A percentile compares a stretch with the other conserved stretches of the same genome.
Evolutionary conservation across 1,140 invertebrate genomes (phyloP).

Genomic region (Potamilus streckersoni): DNA sequence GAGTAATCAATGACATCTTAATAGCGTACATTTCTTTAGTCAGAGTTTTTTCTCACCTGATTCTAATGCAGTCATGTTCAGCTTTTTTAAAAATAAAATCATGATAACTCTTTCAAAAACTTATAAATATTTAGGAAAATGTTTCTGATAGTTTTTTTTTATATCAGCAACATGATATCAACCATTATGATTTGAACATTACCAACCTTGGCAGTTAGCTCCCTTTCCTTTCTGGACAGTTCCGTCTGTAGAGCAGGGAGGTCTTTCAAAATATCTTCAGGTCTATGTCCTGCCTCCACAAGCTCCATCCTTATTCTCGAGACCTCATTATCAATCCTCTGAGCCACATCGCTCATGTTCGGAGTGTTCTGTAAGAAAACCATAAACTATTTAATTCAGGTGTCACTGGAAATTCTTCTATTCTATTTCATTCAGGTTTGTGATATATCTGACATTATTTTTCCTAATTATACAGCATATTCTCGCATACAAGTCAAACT

Average conservation of each 20-base stretch:
- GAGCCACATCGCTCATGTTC: constrained; percentile 46
- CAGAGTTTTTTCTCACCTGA: not conserved
- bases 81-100: not conserved
- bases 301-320: constrained; percentile 43
- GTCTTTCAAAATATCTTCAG: constrained; percentile 41
- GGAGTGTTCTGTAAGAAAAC: constrained; percentile 45
- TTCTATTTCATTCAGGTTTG: not conserved
- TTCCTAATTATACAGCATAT: not conserved
- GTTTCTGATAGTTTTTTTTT: not conserved
- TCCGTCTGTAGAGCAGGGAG: constrained; percentile 47
- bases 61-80: not conserved
- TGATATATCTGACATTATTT: not conserved
- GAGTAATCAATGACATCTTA: not conserved
- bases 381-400: not conserved
- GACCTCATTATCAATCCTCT: constrained; percentile 47
- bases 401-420: not conserved
- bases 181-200: not conserved
- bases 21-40: not conserved
- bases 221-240: constrained; percentile 48
- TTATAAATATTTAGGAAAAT: no score
- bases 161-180: not conserved
- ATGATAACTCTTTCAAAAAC: not conserved
- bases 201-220: constrained; percentile 52
- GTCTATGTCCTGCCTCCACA: constrained; percentile 27
- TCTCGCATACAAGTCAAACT: no score